Base-by-base conservation (phyloP, 2,888 invertebrate species). In the Cheilosia grossa region DNA sequence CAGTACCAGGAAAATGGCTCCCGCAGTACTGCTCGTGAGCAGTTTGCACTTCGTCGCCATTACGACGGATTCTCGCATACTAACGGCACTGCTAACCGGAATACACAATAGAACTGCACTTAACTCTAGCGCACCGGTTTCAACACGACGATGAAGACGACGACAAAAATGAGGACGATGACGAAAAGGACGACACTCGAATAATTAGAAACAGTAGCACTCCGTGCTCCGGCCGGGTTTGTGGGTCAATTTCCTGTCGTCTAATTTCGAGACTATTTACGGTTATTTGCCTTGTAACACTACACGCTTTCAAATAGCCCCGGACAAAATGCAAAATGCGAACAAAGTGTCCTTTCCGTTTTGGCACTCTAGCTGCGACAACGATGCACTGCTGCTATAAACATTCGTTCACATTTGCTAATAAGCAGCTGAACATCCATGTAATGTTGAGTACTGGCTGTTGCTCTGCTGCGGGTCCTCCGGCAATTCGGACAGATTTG, bases 1-100 rank as follows among this genome's bases (percentile, higher is more conserved):
- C 63, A 91, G 87, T 66, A 88, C 56, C 49, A 91, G 87, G 10
- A 90, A 80, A 19, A 90, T 77, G 79, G 88, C 86, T 67, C 88
- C 61, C 10, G 67, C 19, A 6, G 64, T 61, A 59, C 78, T 67
- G 37, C 70, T 73, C 64, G 51, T 37, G 33, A 83, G 63, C 47
- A 77, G 40, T 30, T 61, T 80, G 58, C 79, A 61, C 49, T 77
- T 75, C 49, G 64, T 54, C 73, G 78, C 74, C 80, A 80, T 82
- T 64, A 63, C 69, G 33, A 79, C 56, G 51, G 58, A 79, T 72
- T 79, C 70, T 58, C 72, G 58, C 78, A 79, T 72, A 21, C 42
- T 58, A 49, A 49, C 58, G 30, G 56, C 77, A 51, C 70, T 47
- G 40, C 42, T 27, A 19, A 19, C 27, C 51, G 40, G 19, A 27